Base-by-base conservation (phyloP, 1,140 invertebrate genomes). In the Drosophila nigromelanica region DNA sequence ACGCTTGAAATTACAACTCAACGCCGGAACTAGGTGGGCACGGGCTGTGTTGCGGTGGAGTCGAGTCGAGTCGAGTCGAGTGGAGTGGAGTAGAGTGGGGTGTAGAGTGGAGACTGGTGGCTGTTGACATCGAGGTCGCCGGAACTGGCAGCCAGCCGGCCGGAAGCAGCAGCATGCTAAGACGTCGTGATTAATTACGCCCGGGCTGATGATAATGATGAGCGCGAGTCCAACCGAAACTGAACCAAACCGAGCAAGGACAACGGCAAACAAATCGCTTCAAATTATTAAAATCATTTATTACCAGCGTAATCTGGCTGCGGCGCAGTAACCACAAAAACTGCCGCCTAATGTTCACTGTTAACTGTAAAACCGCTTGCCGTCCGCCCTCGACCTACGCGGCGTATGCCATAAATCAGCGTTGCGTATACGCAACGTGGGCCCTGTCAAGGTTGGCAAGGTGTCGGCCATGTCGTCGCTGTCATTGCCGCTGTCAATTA, bases 251-350 rank as follows among this genome's bases (percentile, higher is more conserved):
- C 30, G 30, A 7, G 30, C 40, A 12, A 0, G 12, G 30, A 40
- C 54, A 60, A 61, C 54, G 58, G 58, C 66, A 83, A 87, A 89
- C 85, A 89, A 89, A 89, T 89, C 85, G 83, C 77, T 89, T 83
- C 83, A 80, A 89, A 89, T 89, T 89, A 89, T 89, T 68, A 89
- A 89, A 89, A 89, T 89, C 83, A 89, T 89, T 89, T 89, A 89
- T 89, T 83, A 89, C 70, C 59, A 68, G 60, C 76, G 69, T 89
- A 89, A 89, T 89, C 83, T 89, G 62, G 59, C 50, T 48, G 52
- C 63, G 61, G 76, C 78, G 70, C 63, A 62, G 61, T 78, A 75
- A 76, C 70, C 81, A 63, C 77, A 86, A 64, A 63, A 52, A 76
- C 73, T 63, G 78, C 62, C 71, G 60, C 67, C 76, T 74, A 63